Percentiles rank a stretch among this genome's conserved stretches.
Evolutionary conservation across 2,113 vertebrate species (phyloP).

Genomic region (Cyanoliseus patagonus): DNA sequence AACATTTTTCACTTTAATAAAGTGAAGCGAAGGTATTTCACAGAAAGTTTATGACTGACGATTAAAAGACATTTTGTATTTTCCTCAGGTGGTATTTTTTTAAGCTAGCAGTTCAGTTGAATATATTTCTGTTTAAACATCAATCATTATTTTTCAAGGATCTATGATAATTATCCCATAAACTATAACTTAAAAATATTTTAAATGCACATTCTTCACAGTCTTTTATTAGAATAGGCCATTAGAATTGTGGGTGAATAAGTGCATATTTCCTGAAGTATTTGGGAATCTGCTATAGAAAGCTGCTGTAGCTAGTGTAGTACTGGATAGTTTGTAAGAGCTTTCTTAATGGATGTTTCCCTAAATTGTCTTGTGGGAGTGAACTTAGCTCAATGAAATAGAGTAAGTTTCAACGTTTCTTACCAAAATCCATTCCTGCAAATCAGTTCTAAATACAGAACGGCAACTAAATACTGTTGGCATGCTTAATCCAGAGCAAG

Average conservation of each 20-base stretch:
- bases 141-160: background rate
- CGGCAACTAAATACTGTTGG: background rate
- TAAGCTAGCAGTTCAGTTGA: background rate
- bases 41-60: background rate
- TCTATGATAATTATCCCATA: background rate
- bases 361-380: background rate
- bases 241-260: background rate
- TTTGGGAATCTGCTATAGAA: background rate
- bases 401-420: conserved; percentile 28
- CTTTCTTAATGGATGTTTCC: background rate
- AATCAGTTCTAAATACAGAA: conserved; percentile 60
- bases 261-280: background rate
- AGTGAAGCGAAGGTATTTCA: background rate
- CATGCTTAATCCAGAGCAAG: conserved; percentile 43
- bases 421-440: conserved; percentile 20
- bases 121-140: background rate
- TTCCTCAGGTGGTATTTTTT: background rate
- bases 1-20: background rate
- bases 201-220: background rate
- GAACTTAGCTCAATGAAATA: conserved; percentile 24
- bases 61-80: background rate
- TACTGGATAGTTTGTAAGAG: background rate
- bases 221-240: background rate
- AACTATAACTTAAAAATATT: background rate
- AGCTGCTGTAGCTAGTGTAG: background rate